Evolutionary conservation across 2,888 invertebrate species (phyloP), one percentile per base, ranked within the genome.

Genomic region (Chrysotoxum bicinctum): DNA sequence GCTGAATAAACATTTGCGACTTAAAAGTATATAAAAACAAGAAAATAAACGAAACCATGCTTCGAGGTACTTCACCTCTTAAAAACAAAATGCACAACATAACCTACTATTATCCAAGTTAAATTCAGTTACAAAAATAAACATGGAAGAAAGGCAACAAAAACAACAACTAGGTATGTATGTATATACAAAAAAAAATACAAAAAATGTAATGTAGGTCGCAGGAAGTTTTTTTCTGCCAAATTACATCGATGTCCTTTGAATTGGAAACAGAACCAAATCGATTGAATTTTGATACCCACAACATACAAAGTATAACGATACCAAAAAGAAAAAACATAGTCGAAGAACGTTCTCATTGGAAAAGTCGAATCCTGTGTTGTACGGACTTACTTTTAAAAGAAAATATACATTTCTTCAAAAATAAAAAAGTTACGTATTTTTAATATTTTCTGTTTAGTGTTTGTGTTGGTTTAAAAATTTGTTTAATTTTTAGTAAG

Each of bases 221-320:
- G 54, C 60, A 73, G 68, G 32, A 77, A 83, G 40, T 73, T 77
- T 68, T 56, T 79, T 74, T 50, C 62, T 62, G 56, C 60, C 74
- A 72, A 75, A 76, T 75, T 72, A 76, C 80, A 84, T 84, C 84
- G 84, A 84, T 84, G 75, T 84, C 75, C 80, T 76, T 75, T 84
- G 84, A 75, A 80, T 70, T 76, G 84, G 80, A 84, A 84, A 72
- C 52, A 60, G 72, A 79, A 70, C 80, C 75, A 70, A 80, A 75
- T 84, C 84, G 84, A 84, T 84, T 72, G 75, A 75, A 72, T 80
- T 50, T 43, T 43, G 50, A 66, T 66, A 75, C 60, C 75, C 70
- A 75, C 80, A 74, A 78, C 77, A 66, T 23, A 68, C 21, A 58
- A 40, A 40, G 32, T 32, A 54, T 10, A 16, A 3, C 16, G 3